Base-by-base conservation (phyloP, 2,888 invertebrate genomes). In the Acrobeloides nanus region DNA sequence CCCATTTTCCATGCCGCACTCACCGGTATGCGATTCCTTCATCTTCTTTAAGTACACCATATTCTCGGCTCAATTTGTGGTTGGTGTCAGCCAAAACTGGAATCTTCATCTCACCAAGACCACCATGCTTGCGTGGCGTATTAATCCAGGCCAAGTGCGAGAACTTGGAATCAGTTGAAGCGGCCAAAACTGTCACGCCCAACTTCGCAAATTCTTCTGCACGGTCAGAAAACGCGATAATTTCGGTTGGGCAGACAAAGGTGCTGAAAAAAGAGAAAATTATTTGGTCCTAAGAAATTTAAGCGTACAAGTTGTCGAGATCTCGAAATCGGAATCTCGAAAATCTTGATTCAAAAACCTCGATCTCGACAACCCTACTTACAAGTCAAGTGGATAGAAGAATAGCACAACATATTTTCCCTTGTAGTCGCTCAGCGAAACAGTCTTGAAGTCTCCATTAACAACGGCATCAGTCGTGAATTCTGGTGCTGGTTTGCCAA, bases 81-180 rank as follows among this genome's bases (percentile, higher is more conserved):
- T 85, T 87, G 77, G 90, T 90, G 78, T 97, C 97, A 49, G 90
- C 85, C 65, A 97, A 77, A 48, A 97, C 79, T 0, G 95, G 95
- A 72, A 97, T 89, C 72, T 85, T 83, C 86, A 97, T 87, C 40
- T 84, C 82, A 3, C 93, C 95, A 27, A 93, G 80, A 44, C 92
- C 90, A 38, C 81, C 81, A 74, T 89, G 84, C 73, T 93, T 92
- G 48, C 93, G 83, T 1, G 92, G 84, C 1, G 62, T 63, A 47
- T 66, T 63, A 57, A 67, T 68, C 95, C 95, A 97, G 32, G 95
- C 95, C 74, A 95, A 81, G 76, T 97, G 95, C 23, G 85, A 85
- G 81, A 88, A 95, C 76, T 93, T 89, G 40, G 89, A 89, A 79
- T 97, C 95, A 23, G 90, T 90, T 42, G 93, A 93, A 52, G 86